phyloP scores from a whole-genome alignment of 1,140 invertebrate species.

The Megalopta genalis region DNA sequence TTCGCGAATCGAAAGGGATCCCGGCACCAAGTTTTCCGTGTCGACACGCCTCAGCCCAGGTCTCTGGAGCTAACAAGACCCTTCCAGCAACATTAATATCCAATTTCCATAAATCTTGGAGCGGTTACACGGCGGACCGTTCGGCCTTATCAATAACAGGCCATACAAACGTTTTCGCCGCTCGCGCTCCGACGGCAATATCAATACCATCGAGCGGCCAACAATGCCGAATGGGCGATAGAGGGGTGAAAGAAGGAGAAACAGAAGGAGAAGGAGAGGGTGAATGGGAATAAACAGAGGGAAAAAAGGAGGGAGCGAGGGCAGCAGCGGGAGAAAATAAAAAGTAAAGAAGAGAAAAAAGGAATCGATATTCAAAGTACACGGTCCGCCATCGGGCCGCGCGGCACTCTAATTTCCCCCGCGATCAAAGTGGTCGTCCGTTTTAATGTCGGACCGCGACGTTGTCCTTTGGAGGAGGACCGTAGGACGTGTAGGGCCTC shows the following conservation, averaged over 20 bases:
- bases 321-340: background rate
- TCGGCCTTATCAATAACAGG: slow-evolving; percentile 27
- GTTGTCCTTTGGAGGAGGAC: slow-evolving; percentile 35
- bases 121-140: background rate
- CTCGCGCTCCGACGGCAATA: slow-evolving; percentile 20
- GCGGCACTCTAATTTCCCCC: slow-evolving; percentile 38
- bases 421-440: slow-evolving; percentile 47
- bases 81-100: slow-evolving; percentile 31
- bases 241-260: slow-evolving; percentile 28
- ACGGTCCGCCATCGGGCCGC: slow-evolving; percentile 4
- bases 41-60: background rate
- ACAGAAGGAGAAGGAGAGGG: background rate
- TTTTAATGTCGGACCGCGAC: slow-evolving; percentile 50
- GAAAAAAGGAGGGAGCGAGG: background rate
- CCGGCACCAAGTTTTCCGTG: background rate
- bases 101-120: slow-evolving; percentile 40
- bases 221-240: slow-evolving; percentile 35
- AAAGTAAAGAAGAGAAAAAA: slow-evolving; percentile 9
- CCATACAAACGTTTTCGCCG: slow-evolving; percentile 10
- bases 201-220: slow-evolving; percentile 30
- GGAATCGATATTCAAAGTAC: slow-evolving; percentile 47
- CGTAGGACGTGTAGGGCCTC: slow-evolving; percentile 58
- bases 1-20: too few relatives aligned
- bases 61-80: slow-evolving; percentile 7
- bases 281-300: too few relatives aligned